Evolutionary conservation across 1,140 invertebrate species (phyloP), one percentile per base, ranked within the genome.

Genomic region (Pteromalus puparum): DNA sequence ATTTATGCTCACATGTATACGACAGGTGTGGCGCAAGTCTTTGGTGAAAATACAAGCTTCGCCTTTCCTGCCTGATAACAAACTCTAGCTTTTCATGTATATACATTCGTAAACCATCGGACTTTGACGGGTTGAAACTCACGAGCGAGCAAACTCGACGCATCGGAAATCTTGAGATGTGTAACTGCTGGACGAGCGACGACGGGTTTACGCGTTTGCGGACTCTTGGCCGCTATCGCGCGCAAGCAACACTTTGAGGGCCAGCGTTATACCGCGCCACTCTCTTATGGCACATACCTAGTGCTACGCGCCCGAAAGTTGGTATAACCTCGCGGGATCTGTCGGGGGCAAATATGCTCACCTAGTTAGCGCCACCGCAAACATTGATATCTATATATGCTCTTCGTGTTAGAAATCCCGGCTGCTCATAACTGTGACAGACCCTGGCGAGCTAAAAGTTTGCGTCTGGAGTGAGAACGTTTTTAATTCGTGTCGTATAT

Each of bases 361-460:
- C 38, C 87, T 90, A 87, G 90, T 91, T 91, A 90, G 90, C 86
- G 86, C 85, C 84, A 84, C 86, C 85, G 87, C 90, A 90, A 91
- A 91, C 90, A 90, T 90, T 88, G 89, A 89, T 89, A 88, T 86
- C 86, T 77, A 65, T 88, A 87, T 89, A 88, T 81, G 86, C 26
- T 1, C 3, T 34, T 65, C 24, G 73, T n/a, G 48, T 34, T 86
- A 61, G 46, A 73, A 79, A 79, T 26, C 42, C 15, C 4, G 15
- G 24, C 38, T 53, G 28, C 21, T 74, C 24, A 61, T 1, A 26
- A 18, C 48, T 67, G 10, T 1, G 12, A 15, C 65, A 26, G 67
- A 72, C 4, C 7, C 68, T 72, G 30, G 10, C 72, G 30, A 30
- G 72, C 21, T n/a, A 28, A n/a, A n/a, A 9, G 10, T 68, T 68